Evolutionary conservation across 1,140 invertebrate genomes (phyloP).

Genomic region (Penaeus vannamei): DNA sequence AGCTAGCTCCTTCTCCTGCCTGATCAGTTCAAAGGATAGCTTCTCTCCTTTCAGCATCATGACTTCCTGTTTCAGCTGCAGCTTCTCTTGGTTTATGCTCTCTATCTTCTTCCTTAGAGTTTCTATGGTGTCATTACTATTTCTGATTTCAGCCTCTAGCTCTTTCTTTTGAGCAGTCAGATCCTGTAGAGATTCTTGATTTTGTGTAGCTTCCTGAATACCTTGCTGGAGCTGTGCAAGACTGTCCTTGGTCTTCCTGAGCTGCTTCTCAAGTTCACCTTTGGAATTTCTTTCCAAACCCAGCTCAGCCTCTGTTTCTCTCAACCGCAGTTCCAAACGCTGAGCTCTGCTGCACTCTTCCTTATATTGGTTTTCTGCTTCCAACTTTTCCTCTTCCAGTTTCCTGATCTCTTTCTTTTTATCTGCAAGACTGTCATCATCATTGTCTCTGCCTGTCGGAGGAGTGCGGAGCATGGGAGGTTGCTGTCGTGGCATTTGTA

Average conservation of each 20-base stretch:
- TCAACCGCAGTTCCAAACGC: conserved; percentile 30
- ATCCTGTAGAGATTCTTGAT: conserved; percentile 24
- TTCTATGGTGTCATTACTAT: conserved; percentile 21
- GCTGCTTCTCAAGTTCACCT: conserved; percentile 42
- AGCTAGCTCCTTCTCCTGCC: conserved; percentile 43
- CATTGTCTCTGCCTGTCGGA: conserved; percentile 50
- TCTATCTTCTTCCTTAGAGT: conserved; percentile 42
- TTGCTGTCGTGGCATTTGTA: conserved; percentile 32
- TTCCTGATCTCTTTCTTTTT: conserved; percentile 46
- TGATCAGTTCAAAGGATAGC: conserved; percentile 48
- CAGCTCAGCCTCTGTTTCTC: conserved; percentile 37
- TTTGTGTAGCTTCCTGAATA: neutral
- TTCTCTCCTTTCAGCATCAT: conserved; percentile 53
- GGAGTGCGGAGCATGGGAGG: conserved; percentile 38
- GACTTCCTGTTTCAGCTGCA: conserved; percentile 43
- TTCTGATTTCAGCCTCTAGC: conserved; percentile 44
- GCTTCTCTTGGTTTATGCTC: conserved; percentile 52
- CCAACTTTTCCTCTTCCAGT: conserved; percentile 40
- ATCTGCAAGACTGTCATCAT: conserved; percentile 27
- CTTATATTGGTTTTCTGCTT: conserved; percentile 2
- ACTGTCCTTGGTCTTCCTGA: conserved; percentile 27
- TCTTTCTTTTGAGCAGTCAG: conserved; percentile 37
- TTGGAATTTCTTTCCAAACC: conserved; percentile 32
- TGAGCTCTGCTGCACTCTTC: conserved; percentile 9
- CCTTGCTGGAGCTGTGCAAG: conserved; percentile 29